Evolutionary conservation across 2,888 invertebrate species (phyloP), one percentile per base, ranked within the genome.

Genomic region (Micoletzkya japonica): DNA sequence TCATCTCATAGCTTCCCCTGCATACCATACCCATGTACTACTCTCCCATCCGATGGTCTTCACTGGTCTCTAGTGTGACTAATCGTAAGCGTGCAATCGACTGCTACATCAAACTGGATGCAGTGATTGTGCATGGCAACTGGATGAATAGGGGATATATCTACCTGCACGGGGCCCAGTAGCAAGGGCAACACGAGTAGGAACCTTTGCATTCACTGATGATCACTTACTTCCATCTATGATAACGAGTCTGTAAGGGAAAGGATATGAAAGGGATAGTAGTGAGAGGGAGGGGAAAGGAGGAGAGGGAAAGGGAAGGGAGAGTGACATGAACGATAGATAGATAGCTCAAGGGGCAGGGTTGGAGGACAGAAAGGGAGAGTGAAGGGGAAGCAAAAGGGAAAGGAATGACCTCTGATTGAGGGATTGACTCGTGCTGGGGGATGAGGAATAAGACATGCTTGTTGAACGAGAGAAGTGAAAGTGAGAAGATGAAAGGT

Each of bases 321-420:
- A 34, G 26, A 17, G n/a, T n/a, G 26, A 26, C 7, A 26, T 17
- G 54, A 14, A 24, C 10, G 54, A 54, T n/a, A 54, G 49, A 54
- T 10, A 54, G 10, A 54, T 7, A 54, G 54, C n/a, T 7, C 6
- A 54, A 26, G n/a, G n/a, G 26, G 54, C 14, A 44, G 14, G n/a
- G 49, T 44, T 24, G 54, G 10, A n/a, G 7, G 54, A 26, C 10
- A 54, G 54, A 10, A 26, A 63, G 50, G 63, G 63, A 63, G 59
- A 59, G 37, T 37, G 14, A 58, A 20, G 6, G 32, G 4, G 24
- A 37, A 58, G 58, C 37, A 58, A 26, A 56, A 56, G 56, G 4
- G 30, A 50, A 63, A 63, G 63, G 63, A 63, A 28, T 37, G 63
- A 63, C 63, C 63, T 63, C 60, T 60, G 59, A 44, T 44, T 61